Conservation (phyloP, 2,888 invertebrate genomes). For the Clostera curtula region DNA sequence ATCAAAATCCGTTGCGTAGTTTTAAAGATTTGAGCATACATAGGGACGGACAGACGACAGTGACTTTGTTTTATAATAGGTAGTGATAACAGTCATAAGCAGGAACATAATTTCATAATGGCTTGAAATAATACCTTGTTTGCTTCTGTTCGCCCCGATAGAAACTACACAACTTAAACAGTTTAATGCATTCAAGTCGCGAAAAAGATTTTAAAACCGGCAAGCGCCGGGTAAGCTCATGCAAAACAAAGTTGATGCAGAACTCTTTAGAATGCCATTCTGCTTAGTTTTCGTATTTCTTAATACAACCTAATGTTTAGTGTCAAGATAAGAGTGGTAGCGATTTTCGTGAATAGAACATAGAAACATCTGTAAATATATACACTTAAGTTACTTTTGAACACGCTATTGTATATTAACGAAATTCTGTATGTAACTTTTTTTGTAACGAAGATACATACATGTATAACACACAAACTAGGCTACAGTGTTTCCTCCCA, state of each 20-base stretch:
- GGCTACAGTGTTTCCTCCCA: too few relatives aligned
- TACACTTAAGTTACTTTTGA: neutral
- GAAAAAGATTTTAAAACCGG: slow-evolving; percentile 51
- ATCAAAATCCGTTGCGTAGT: too few relatives aligned
- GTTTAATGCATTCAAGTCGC: slow-evolving; percentile 42
- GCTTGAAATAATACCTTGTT: slow-evolving; percentile 10
- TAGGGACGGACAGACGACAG: too few relatives aligned
- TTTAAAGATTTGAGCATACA: too few relatives aligned
- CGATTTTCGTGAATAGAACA: too few relatives aligned
- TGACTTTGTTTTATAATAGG: too few relatives aligned
- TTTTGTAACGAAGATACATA: too few relatives aligned
- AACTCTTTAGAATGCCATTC: slow-evolving; percentile 67
- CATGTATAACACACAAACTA: too few relatives aligned
- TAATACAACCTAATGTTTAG: slow-evolving; percentile 59
- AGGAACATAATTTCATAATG: slow-evolving; percentile 5
- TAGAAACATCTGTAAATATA: slow-evolving; percentile 1
- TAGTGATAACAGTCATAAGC: slow-evolving; percentile 1
- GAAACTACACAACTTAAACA: slow-evolving; percentile 35
- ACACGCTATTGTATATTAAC: too few relatives aligned
- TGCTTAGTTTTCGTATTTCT: slow-evolving; percentile 73
- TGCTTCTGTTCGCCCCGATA: slow-evolving; percentile 6
- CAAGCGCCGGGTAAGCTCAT: slow-evolving; percentile 51
- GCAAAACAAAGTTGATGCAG: slow-evolving; percentile 65
- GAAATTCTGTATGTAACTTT: too few relatives aligned
- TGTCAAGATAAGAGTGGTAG: slow-evolving; percentile 27